Evolutionary conservation across 2,113 vertebrate species (phyloP).

Genomic region (Corythoichthys intestinalis): DNA sequence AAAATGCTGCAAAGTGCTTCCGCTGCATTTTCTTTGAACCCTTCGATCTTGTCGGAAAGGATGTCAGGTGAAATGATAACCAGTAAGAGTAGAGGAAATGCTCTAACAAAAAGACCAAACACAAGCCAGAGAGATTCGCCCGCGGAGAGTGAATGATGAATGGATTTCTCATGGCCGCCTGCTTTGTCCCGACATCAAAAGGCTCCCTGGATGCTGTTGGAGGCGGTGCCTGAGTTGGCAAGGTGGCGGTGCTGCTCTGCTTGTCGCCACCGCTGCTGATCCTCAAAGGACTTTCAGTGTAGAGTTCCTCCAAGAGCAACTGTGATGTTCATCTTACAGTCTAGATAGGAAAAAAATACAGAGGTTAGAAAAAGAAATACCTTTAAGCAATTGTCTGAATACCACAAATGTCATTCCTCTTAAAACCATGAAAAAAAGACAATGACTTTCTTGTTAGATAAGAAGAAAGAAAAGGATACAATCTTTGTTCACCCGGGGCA

Average conservation of each 20-base stretch:
- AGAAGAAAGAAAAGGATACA: slow-evolving; percentile 6
- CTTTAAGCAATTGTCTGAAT: slow-evolving; percentile 10
- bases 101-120: not conserved
- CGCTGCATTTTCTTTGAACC: not conserved
- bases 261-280: slow-evolving; percentile 27
- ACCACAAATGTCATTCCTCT: slow-evolving; percentile 11
- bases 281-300: slow-evolving; percentile 32
- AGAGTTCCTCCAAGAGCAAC: slow-evolving; percentile 6
- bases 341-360: not conserved
- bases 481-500: slow-evolving; percentile 1
- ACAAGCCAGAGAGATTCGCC: slow-evolving; percentile 9
- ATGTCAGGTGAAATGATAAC: slow-evolving; percentile 3
- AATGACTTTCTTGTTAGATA: slow-evolving; percentile 8
- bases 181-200: slow-evolving; percentile 61
- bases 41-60: not conserved
- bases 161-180: slow-evolving; percentile 27
- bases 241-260: slow-evolving; percentile 30
- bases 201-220: slow-evolving; percentile 25
- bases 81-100: slow-evolving; percentile 6
- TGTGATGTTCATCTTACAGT: slow-evolving; percentile 6
- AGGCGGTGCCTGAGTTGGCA: slow-evolving; percentile 46
- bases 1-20: not conserved
- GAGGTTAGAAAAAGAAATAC: slow-evolving; percentile 1
- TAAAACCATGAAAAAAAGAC: not conserved
- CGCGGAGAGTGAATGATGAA: slow-evolving; percentile 39